Evolutionary conservation across 1,140 invertebrate genomes (phyloP), one percentile per base, ranked within the genome.

Genomic region (Pogonomyrmex barbatus): DNA sequence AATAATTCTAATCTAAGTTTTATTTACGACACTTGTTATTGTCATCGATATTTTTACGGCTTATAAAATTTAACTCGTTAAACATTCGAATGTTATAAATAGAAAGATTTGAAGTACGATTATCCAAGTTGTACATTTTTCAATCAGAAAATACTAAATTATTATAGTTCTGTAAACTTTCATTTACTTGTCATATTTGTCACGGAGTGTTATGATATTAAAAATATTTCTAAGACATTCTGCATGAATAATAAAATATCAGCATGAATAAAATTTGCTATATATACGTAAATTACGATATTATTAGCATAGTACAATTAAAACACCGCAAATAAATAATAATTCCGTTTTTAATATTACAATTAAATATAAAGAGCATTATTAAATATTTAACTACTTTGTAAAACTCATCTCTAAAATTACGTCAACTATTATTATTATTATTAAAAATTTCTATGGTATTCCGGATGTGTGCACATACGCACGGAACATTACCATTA

Each of bases 131-230:
- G 12, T 54, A 17, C 14, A 54, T 54, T 54, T 54, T 1, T 54
- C 17, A 52, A 52, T 52, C 17, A 52, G 12, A 52, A 56, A 73
- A 50, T 33, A 36, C 30, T 5, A 2, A 52, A 5, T 36, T 52
- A 52, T 71, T 47, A 68, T 47, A 68, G 3, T 68, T 68, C 47
- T 47, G 14, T 14, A 14, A 68, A 68, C 24, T 24, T 62, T 62
- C 36, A 24, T 14, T 10, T 45, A 67, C 4, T 14, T 30, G 4
- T 62, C 2, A 65, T 39, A 39, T 39, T 14, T 58, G 24, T 24
- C 24, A 24, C 24, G 12, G 17, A n/a, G 39, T 3, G 17, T 82
- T 73, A 50, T 73, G 47, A 58, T 60, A 70, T 81, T 54, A 81
- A 54, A 62, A 54, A 62, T 81, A 76, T 68, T 68, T 81, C 4